Conservation (phyloP, 2,797 vertebrate genomes). For the Notolepis coatsorum region DNA sequence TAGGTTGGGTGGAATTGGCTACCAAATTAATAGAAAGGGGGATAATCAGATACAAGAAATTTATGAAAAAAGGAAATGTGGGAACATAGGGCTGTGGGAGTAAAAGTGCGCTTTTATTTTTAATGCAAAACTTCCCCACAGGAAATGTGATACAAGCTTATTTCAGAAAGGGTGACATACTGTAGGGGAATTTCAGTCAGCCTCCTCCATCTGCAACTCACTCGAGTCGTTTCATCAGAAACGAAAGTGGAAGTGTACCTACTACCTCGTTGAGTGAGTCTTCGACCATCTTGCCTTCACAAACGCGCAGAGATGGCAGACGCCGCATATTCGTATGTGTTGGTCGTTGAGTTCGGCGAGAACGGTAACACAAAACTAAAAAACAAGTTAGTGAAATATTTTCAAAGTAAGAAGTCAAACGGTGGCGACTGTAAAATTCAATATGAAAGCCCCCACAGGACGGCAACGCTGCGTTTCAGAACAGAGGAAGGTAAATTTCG, state of each 20-base stretch:
- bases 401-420: conserved; percentile 74
- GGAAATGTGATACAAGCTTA: too few relatives aligned
- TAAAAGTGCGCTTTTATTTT: too few relatives aligned
- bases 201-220: too few relatives aligned
- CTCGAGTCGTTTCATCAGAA: conserved; percentile 37
- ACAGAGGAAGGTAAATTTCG: conserved; percentile 60
- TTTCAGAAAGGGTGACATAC: too few relatives aligned
- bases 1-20: too few relatives aligned
- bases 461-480: conserved; percentile 69
- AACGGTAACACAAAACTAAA: conserved; percentile 40
- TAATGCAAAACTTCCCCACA: too few relatives aligned
- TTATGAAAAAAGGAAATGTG: too few relatives aligned
- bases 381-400: conserved; percentile 76
- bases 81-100: too few relatives aligned
- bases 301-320: conserved; percentile 30
- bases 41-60: too few relatives aligned
- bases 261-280: fast-evolving
- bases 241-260: conserved; percentile 75
- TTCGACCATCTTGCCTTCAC: background rate
- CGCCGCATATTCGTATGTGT: background rate
- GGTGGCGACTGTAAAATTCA: conserved; percentile 78
- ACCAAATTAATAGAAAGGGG: too few relatives aligned
- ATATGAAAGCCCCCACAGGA: conserved; percentile 24
- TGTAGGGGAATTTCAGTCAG: too few relatives aligned
- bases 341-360: conserved; percentile 68